Conservation (phyloP, 2,797 vertebrate genomes). For the Enteromius trimaculatus region DNA sequence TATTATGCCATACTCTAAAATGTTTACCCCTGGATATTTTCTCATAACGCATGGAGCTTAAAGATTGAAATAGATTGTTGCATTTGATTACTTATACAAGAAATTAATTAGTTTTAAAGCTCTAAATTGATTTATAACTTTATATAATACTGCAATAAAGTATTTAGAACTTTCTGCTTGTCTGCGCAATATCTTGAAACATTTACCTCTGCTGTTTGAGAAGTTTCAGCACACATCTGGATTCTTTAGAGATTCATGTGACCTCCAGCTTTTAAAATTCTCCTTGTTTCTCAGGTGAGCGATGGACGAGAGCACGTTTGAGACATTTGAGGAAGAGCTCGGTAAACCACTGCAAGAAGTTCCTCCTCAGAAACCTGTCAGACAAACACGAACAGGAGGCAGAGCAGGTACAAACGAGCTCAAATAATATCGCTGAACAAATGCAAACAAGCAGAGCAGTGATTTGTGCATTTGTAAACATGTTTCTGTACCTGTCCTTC, state of each 20-base stretch:
- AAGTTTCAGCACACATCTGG: neutral
- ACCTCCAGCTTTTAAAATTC: neutral
- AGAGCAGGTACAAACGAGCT: constrained; percentile 68
- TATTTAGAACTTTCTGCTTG: neutral
- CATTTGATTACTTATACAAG: neutral
- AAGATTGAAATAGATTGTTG: neutral
- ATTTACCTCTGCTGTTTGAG: neutral
- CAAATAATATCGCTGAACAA: neutral
- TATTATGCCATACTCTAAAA: neutral
- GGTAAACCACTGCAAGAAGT: constrained; percentile 67
- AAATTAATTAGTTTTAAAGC: neutral
- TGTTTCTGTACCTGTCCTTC: neutral
- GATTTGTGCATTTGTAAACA: neutral
- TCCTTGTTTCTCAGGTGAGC: constrained; percentile 5
- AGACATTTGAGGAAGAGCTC: constrained; percentile 80
- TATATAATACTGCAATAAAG: too few species aligned
- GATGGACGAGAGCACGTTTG: constrained; percentile 71
- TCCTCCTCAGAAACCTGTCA: constrained; percentile 71
- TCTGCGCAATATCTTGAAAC: neutral
- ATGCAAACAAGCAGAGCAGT: neutral
- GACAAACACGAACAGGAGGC: constrained; percentile 60
- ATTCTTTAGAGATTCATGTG: neutral
- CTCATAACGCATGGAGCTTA: neutral
- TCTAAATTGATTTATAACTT: too few species aligned
- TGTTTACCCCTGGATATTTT: neutral